phyloP scores from a whole-genome alignment of 2,888 invertebrate species.

The Coenonympha arcania region DNA sequence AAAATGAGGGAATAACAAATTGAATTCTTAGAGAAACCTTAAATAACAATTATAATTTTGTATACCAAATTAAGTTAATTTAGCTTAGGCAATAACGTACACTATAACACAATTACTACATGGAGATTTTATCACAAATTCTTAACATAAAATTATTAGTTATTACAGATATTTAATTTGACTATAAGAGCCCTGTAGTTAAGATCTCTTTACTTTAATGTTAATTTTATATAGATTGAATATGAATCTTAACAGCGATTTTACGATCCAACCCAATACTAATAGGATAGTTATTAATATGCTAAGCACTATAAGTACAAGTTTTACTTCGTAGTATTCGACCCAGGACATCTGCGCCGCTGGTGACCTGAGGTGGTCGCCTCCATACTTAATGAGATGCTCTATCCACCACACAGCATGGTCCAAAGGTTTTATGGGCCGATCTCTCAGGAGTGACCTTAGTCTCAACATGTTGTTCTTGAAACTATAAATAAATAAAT shows the following conservation, averaged over 20 bases:
- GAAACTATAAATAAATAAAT: constrained; percentile 17
- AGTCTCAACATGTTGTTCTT: constrained; percentile 31
- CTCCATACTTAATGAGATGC: constrained; percentile 12
- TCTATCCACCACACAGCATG: constrained; percentile 14
- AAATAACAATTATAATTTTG: no score
- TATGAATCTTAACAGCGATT: background rate
- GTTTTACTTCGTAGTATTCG: constrained; percentile 14
- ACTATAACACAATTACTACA: no score
- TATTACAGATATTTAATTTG: no score
- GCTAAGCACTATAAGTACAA: background rate
- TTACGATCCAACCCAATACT: background rate
- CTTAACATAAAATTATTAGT: no score
- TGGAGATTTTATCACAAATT: no score
- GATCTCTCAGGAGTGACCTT: constrained; percentile 28
- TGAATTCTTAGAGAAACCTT: no score
- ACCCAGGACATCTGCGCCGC: constrained; percentile 9
- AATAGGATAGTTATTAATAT: background rate
- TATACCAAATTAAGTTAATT: no score
- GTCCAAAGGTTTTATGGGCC: constrained; percentile 18
- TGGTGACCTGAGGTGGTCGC: constrained; percentile 8
- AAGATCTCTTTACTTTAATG: constrained; percentile 4
- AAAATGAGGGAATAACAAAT: no score
- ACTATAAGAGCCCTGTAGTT: background rate
- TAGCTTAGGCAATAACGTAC: no score
- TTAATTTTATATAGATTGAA: constrained; percentile 1